These are phyloP conservation scores for Augiades crinisus DNA, from an alignment of 2,888 invertebrate genomes.

Conservation along the genomic window DNA sequence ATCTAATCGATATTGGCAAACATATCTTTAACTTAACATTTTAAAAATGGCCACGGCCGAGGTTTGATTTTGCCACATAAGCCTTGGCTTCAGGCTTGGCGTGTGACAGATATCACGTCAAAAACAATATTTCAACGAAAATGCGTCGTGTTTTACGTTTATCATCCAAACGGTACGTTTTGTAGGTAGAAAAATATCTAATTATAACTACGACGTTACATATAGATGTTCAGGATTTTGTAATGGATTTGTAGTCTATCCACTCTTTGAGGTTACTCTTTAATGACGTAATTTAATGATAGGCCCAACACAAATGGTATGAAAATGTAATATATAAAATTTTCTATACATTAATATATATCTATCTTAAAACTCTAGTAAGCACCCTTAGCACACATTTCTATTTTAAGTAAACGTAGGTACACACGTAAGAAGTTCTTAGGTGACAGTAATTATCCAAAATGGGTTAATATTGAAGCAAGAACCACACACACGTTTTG, in stretches of 20 bases:
- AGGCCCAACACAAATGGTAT: constrained; percentile 25
- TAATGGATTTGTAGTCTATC: constrained; percentile 25
- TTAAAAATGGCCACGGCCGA: constrained; percentile 71
- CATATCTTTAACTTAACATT: constrained; percentile 51
- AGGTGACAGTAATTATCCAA: too few species aligned
- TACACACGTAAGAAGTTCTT: too few species aligned
- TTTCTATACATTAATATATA: background rate
- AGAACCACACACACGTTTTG: too few species aligned
- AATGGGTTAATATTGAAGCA: too few species aligned
- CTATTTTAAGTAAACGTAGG: too few species aligned
- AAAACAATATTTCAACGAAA: constrained; percentile 55
- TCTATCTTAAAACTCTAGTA: background rate
- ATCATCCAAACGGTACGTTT: background rate
- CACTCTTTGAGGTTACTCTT: constrained; percentile 59
- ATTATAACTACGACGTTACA: constrained; percentile 3
- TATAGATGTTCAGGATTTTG: background rate
- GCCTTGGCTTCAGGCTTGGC: constrained; percentile 53
- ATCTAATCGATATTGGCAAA: constrained; percentile 65
- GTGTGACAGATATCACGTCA: constrained; percentile 75
- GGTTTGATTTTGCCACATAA: constrained; percentile 72
- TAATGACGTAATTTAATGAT: constrained; percentile 45
- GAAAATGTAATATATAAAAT: background rate
- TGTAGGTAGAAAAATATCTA: constrained; percentile 6
- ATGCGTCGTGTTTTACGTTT: constrained; percentile 45
- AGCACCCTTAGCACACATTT: too few species aligned